Base-by-base conservation (phyloP, 2,888 invertebrate genomes). In the Trichopria drosophilae region DNA sequence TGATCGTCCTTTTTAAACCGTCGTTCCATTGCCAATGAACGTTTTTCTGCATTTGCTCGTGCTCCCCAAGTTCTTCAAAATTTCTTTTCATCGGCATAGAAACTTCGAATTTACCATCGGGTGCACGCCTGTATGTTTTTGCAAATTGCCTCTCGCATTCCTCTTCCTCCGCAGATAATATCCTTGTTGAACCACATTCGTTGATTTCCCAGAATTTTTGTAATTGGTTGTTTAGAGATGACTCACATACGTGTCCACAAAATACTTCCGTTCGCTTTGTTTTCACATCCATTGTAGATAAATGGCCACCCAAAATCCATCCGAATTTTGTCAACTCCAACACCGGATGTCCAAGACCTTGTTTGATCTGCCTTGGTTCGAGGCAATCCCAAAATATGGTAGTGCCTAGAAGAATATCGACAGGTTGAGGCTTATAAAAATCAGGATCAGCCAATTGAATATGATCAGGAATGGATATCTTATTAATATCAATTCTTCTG, bases 131-230 rank as follows among this genome's bases (percentile, higher is more conserved):
- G 16, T 26, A 37, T n/a, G 36, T 36, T 46, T 46, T 26, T 13
- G 6, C 10, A 29, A 28, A 37, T 20, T 46, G 36, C 19, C 28
- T n/a, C 13, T 46, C 47, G 24, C 31, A 40, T 23, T 36, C 35
- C 5, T 15, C 10, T 18, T 45, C 45, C 36, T 45, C 20, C 6
- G 23, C 20, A 7, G 24, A 34, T 36, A 29, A 19, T n/a, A 9
- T 22, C 7, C 10, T 31, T 13, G 10, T 10, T 1, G 12, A 5
- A 2, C 3, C 7, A 7, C 12, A 5, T n/a, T 31, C 10, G n/a
- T 31, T 31, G 10, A 31, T 31, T n/a, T 31, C 2, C 31, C 31
- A 31, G 6, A 31, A 31, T n/a, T 3, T 7, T 6, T 31, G 6
- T 16, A 31, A 15, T 4, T 31, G 31, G 16, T 31, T n/a, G 3